Conservation (phyloP, 1,140 invertebrate genomes). For the Ridgeia piscesae region DNA sequence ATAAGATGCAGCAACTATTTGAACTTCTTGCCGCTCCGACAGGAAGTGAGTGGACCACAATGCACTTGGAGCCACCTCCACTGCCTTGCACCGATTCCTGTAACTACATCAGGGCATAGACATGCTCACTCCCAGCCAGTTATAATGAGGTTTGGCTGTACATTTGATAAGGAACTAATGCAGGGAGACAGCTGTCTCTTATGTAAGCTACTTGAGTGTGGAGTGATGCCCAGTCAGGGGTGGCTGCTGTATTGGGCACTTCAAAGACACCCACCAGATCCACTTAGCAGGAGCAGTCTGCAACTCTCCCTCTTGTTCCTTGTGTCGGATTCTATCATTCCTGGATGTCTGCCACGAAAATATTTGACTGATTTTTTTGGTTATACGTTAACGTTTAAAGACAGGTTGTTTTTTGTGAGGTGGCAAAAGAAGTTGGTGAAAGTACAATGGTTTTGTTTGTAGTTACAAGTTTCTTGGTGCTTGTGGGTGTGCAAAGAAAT, state of each 20-base stretch:
- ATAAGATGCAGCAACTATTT: too few relatives aligned
- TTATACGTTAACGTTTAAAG: not conserved
- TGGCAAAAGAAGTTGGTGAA: not conserved
- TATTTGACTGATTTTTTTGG: not conserved
- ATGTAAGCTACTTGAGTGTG: conserved; percentile 5
- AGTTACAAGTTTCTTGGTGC: not conserved
- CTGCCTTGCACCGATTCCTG: not conserved
- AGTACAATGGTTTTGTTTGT: not conserved
- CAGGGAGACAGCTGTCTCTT: not conserved
- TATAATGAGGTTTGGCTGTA: conserved; percentile 5
- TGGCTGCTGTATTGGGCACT: not conserved
- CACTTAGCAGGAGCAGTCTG: not conserved
- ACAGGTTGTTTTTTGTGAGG: not conserved
- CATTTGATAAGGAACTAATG: not conserved
- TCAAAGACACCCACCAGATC: not conserved
- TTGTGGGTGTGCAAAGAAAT: not conserved
- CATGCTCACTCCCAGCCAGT: not conserved
- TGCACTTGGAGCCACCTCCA: too few relatives aligned
- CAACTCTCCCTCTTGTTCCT: not conserved
- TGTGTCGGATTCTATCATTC: not conserved
- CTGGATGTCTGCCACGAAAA: not conserved
- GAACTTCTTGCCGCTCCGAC: too few relatives aligned
- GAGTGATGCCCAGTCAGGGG: not conserved
- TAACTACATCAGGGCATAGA: not conserved
- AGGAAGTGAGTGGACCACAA: not conserved